These are phyloP conservation scores for Drosophila sordidapex DNA, from an alignment of 2,888 invertebrate genomes.

Conservation along the genomic window DNA sequence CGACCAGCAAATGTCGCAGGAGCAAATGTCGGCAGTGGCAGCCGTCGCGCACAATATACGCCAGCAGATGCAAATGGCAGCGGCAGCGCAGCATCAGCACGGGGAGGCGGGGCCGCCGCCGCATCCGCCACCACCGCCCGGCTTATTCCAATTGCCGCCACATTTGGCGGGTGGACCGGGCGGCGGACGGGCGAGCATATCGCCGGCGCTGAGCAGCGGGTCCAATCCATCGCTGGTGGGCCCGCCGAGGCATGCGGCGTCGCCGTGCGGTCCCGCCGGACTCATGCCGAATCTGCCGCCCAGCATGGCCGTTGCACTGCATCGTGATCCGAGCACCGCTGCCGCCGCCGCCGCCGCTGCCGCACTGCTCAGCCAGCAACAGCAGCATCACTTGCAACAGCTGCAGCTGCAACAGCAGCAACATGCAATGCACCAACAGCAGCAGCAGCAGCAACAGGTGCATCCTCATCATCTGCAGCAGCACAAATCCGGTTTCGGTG, in stretches of 20 bases:
- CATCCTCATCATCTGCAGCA: conserved; percentile 60
- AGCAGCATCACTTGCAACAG: conserved; percentile 77
- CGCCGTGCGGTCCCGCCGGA: conserved; percentile 79
- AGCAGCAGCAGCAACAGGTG: conserved; percentile 50
- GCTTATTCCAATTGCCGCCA: conserved; percentile 84
- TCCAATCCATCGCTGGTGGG: conserved; percentile 78
- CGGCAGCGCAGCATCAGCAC: conserved; percentile 86
- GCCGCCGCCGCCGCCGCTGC: conserved; percentile 62
- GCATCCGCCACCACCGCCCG: conserved; percentile 79
- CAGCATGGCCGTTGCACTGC: conserved; percentile 82
- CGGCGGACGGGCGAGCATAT: conserved; percentile 84
- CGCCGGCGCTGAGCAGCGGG: conserved; percentile 83
- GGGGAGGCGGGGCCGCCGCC: conserved; percentile 73
- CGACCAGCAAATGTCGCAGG: conserved; percentile 86
- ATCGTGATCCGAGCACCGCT: conserved; percentile 76
- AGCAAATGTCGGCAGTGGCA: conserved; percentile 93
- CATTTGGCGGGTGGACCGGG: conserved; percentile 79
- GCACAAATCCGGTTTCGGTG: conserved; percentile 76
- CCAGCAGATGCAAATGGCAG: conserved; percentile 92
- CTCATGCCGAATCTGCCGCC: conserved; percentile 81
- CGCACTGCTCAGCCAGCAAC: conserved; percentile 75
- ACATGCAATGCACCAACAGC: conserved; percentile 68
- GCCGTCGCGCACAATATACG: conserved; percentile 94
- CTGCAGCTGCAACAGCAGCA: conserved; percentile 77
- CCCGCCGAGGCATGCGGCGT: conserved; percentile 77